A percentile compares a stretch with the other conserved stretches of the same genome.
These are phyloP conservation scores for Barypeithes pellucidus DNA, from an alignment of 2,888 invertebrate genomes.

Conservation along the genomic window DNA sequence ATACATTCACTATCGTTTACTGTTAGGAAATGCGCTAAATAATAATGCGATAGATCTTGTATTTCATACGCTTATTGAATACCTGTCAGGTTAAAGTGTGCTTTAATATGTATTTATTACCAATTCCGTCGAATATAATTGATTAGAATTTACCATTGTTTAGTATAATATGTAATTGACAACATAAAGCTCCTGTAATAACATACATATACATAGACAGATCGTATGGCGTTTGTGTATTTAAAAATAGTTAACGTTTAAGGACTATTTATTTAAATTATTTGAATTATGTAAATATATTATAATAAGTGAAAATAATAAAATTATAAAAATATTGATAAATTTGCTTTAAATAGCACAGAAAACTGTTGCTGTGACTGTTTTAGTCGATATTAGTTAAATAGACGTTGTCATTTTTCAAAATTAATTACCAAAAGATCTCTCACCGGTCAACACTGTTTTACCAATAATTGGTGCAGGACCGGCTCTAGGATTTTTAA, in stretches of 20 bases:
- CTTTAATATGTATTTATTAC: slow-evolving; percentile 53
- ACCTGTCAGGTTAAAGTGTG: slow-evolving; percentile 16
- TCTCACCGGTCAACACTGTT: too few relatives aligned
- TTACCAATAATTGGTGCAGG: too few relatives aligned
- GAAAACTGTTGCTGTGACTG: too few relatives aligned
- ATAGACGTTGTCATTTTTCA: too few relatives aligned
- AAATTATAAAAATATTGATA: too few relatives aligned
- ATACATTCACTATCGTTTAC: neutral
- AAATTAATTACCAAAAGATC: too few relatives aligned
- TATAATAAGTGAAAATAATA: too few relatives aligned
- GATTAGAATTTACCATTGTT: slow-evolving; percentile 56
- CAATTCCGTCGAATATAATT: slow-evolving; percentile 53
- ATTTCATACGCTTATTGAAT: slow-evolving; percentile 2
- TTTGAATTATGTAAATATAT: neutral
- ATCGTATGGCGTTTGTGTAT: neutral
- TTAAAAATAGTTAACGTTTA: neutral
- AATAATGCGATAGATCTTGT: neutral
- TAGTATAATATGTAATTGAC: slow-evolving; percentile 56
- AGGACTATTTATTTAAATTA: slow-evolving; percentile 16
- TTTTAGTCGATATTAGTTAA: too few relatives aligned
- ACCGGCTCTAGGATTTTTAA: too few relatives aligned
- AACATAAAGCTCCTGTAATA: slow-evolving; percentile 55
- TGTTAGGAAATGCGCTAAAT: neutral
- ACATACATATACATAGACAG: slow-evolving; percentile 52
- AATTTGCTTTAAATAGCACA: too few relatives aligned